These are phyloP conservation scores for Nymphalis urticae DNA, from an alignment of 2,888 invertebrate species.

Conservation along the genomic window DNA sequence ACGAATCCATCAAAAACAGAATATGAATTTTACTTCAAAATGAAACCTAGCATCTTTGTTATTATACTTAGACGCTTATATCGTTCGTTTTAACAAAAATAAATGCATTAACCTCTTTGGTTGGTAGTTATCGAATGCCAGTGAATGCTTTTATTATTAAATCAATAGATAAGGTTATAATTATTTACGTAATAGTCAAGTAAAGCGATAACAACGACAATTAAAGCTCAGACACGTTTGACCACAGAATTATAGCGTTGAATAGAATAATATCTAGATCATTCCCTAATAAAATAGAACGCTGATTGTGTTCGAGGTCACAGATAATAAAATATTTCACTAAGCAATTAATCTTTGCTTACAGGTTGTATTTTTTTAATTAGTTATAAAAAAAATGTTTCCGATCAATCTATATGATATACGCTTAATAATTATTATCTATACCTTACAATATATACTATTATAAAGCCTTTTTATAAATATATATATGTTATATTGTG, in stretches of 20 bases:
- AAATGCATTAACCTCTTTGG: background rate
- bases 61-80: too few species aligned
- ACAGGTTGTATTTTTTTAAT: conserved; percentile 23
- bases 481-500: background rate
- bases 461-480: background rate
- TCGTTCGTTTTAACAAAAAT: too few species aligned
- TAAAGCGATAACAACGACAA: conserved; percentile 20
- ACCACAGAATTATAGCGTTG: conserved; percentile 28
- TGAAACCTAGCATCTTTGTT: too few species aligned
- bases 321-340: conserved; percentile 27
- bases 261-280: conserved; percentile 32
- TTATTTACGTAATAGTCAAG: conserved; percentile 19
- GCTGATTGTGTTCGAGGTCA: conserved; percentile 38
- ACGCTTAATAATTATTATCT: background rate
- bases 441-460: background rate
- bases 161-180: conserved; percentile 8
- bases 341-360: conserved; percentile 22
- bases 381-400: conserved; percentile 10
- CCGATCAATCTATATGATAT: background rate
- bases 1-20: too few species aligned
- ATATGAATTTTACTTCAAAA: too few species aligned
- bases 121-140: background rate
- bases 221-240: conserved; percentile 22
- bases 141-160: conserved; percentile 3
- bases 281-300: conserved; percentile 35